Percentiles rank a stretch among this genome's conserved stretches.
Conservation (phyloP, 2,113 vertebrate genomes). For the Serinus canaria region DNA sequence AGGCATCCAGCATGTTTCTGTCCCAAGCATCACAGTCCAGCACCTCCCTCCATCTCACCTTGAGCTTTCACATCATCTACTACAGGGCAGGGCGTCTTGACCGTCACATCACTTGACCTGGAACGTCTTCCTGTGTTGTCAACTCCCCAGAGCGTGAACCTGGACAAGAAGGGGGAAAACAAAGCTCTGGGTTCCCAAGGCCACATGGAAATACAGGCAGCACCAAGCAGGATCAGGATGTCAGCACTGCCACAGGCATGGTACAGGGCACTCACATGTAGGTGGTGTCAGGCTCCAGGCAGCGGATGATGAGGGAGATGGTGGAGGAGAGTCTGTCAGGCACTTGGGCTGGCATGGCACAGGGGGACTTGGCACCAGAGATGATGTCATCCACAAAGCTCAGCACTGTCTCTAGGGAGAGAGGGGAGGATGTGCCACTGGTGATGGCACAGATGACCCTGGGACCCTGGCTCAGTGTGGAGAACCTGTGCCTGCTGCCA, state of each 20-base stretch:
- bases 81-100: slow-evolving; percentile 94
- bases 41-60: slow-evolving; percentile 75
- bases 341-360: slow-evolving; percentile 93
- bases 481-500: not conserved
- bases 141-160: slow-evolving; percentile 96
- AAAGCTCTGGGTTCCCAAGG: not conserved
- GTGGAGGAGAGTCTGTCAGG: slow-evolving; percentile 87
- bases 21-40: not conserved
- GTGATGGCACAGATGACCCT: not conserved
- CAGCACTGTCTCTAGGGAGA: slow-evolving; percentile 86
- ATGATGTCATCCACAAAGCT: slow-evolving; percentile 97
- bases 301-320: slow-evolving; percentile 92
- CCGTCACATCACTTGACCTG: slow-evolving; percentile 89
- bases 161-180: slow-evolving; percentile 26
- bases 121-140: slow-evolving; percentile 96
- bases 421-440: not conserved
- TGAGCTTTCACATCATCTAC: slow-evolving; percentile 98
- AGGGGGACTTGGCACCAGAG: slow-evolving; percentile 94
- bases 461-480: not conserved
- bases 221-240: not conserved
- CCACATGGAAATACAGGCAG: not conserved
- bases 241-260: fast-evolving
- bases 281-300: slow-evolving; percentile 92
- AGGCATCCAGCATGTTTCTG: not conserved
- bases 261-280: slow-evolving; percentile 85